A percentile compares a stretch with the other conserved stretches of the same genome.
Evolutionary conservation across 2,888 invertebrate species (phyloP).

Genomic region (Phytoseiulus persimilis): DNA sequence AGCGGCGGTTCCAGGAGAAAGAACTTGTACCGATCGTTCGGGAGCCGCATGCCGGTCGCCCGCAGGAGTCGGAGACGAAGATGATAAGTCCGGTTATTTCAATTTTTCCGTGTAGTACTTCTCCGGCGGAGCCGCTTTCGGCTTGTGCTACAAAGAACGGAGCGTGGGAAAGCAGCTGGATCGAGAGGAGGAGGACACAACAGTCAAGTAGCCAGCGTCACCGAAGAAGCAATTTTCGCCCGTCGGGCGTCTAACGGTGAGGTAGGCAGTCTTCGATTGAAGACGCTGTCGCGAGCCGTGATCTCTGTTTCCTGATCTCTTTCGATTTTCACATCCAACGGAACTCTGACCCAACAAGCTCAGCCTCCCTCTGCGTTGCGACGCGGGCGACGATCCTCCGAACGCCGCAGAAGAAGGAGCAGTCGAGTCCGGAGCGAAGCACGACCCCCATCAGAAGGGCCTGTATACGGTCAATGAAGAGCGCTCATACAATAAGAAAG

Average conservation of each 20-base stretch:
- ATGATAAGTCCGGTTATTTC: not conserved
- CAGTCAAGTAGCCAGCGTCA: not conserved
- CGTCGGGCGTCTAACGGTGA: not conserved
- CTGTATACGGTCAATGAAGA: not conserved
- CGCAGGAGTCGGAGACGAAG: not conserved
- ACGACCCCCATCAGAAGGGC: not conserved
- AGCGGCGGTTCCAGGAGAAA: too few relatives aligned
- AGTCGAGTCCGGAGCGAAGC: not conserved
- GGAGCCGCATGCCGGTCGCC: not conserved
- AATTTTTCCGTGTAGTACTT: not conserved
- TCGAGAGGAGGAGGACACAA: not conserved
- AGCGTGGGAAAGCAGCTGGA: constrained; percentile 5
- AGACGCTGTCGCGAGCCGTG: not conserved
- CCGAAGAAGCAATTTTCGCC: not conserved
- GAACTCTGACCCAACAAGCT: too few relatives aligned
- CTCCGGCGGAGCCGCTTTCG: not conserved
- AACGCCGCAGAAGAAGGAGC: too few relatives aligned
- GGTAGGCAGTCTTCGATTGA: not conserved
- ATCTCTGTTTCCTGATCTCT: too few relatives aligned
- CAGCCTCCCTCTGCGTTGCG: too few relatives aligned
- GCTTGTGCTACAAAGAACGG: not conserved
- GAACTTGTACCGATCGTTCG: too few relatives aligned
- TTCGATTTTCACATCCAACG: too few relatives aligned
- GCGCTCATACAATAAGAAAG: not conserved
- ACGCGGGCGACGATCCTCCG: too few relatives aligned